Evolutionary conservation across 2,888 invertebrate species (phyloP), one percentile per base, ranked within the genome.

Genomic region (Fragum whitleyi): DNA sequence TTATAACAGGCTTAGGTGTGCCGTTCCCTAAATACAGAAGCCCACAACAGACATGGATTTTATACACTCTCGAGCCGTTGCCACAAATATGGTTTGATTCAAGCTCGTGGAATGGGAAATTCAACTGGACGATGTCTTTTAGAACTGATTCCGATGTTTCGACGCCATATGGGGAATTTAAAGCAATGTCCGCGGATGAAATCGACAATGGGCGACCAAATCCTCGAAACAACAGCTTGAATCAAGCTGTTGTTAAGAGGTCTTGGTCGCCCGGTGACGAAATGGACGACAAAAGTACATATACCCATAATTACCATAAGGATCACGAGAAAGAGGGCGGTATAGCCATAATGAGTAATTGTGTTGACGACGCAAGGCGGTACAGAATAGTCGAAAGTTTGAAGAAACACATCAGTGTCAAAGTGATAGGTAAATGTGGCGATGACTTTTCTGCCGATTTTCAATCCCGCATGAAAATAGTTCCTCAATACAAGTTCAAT

Each of bases 51-150:
- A 59, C 74, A 0, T 81, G 80, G 80, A 39, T 81, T 11, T 36
- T 81, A 6, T 69, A 62, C 51, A 81, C 77, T 51, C 21, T 76
- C 19, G 80, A 81, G 28, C 80, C 80, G 7, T 32, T 76, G 14
- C 61, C 77, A n/a, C 68, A 57, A 57, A 62, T 81, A 21, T 81
- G 73, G 76, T 77, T 77, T 2, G 70, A 73, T 53, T 36, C 69
- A 21, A 47, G 21, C 11, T 28, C 61, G 16, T 81, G 76, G 77
- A 73, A 77, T 55, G 80, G 77, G 2, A 16, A 69, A 6, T 77
- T 81, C 47, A 81, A 81, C 74, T 81, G 80, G 80, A 81, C 80
- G 3, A 59, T 68, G 77, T 67, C 77, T 3, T 81, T 69, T 29
- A 70, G 26, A 19, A 36, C 68, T 9, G 55, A 55, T 9, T 73